Conservation (phyloP, 37 sponge, comb jelly and placozoan genomes). For the Aplysina aerophoba region DNA sequence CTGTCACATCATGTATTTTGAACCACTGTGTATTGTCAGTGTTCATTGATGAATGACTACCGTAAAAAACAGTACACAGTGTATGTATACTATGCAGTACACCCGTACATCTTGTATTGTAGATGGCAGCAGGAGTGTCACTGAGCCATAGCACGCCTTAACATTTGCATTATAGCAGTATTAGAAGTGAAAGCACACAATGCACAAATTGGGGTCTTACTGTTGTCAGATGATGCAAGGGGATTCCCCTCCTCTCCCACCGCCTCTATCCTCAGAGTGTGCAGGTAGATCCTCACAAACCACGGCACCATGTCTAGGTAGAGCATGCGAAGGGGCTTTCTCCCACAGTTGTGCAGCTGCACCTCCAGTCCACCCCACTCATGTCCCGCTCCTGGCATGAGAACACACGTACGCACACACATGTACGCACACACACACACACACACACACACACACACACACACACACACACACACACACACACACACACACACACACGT, state of each 20-base stretch:
- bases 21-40: too few relatives aligned
- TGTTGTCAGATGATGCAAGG: too few relatives aligned
- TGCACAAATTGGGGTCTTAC: too few relatives aligned
- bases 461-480: constrained; percentile 17
- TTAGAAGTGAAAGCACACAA: too few relatives aligned
- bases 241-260: neutral
- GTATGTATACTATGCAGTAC: too few relatives aligned
- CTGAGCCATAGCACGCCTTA: too few relatives aligned
- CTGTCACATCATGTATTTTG: too few relatives aligned
- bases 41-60: too few relatives aligned
- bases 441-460: constrained; percentile 28
- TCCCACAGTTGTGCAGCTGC: constrained; percentile 57
- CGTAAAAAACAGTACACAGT: too few relatives aligned
- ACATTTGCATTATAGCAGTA: too few relatives aligned
- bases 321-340: constrained; percentile 25
- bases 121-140: too few relatives aligned
- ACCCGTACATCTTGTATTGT: too few relatives aligned
- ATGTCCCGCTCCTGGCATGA: constrained; percentile 64
- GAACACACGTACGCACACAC: constrained; percentile 13
- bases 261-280: constrained; percentile 65
- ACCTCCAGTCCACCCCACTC: constrained; percentile 78
- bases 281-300: constrained; percentile 86
- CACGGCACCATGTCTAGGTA: constrained; percentile 94
- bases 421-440: constrained; percentile 31
- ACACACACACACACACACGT: constrained; percentile 18